phyloP scores from a whole-genome alignment of 1,140 invertebrate genomes.

The Halictus rubicundus region DNA sequence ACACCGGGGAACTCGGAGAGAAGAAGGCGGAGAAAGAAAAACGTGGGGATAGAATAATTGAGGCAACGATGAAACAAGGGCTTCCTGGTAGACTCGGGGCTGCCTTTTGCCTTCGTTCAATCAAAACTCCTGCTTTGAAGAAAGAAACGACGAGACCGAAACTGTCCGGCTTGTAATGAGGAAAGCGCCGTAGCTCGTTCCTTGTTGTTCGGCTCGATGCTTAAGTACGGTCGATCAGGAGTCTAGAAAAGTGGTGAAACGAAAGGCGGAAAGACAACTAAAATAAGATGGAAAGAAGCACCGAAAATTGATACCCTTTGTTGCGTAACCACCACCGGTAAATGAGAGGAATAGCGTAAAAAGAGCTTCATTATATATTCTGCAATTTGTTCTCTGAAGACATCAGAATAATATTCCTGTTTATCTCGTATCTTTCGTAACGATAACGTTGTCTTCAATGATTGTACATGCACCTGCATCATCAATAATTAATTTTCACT shows the following conservation, averaged over 20 bases:
- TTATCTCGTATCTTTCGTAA: no score
- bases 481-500: no score
- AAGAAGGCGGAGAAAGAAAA: slow-evolving; percentile 52
- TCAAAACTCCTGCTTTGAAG: slow-evolving; percentile 69
- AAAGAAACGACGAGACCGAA: slow-evolving; percentile 71
- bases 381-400: no score
- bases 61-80: slow-evolving; percentile 66
- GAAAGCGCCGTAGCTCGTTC: slow-evolving; percentile 61
- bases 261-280: slow-evolving; percentile 15
- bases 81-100: slow-evolving; percentile 44
- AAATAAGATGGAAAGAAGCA: slow-evolving; percentile 8
- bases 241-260: slow-evolving; percentile 37
- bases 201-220: slow-evolving; percentile 58
- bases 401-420: no score
- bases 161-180: slow-evolving; percentile 73
- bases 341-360: slow-evolving; percentile 1
- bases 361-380: background rate
- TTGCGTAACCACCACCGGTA: background rate
- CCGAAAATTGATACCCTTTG: slow-evolving; percentile 18
- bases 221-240: slow-evolving; percentile 55
- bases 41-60: slow-evolving; percentile 70
- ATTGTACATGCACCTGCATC: no score
- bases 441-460: no score
- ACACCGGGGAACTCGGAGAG: slow-evolving; percentile 46
- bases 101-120: slow-evolving; percentile 70